These are phyloP conservation scores for Augochlora pura DNA, from an alignment of 1,140 invertebrate species.

Conservation along the genomic window DNA sequence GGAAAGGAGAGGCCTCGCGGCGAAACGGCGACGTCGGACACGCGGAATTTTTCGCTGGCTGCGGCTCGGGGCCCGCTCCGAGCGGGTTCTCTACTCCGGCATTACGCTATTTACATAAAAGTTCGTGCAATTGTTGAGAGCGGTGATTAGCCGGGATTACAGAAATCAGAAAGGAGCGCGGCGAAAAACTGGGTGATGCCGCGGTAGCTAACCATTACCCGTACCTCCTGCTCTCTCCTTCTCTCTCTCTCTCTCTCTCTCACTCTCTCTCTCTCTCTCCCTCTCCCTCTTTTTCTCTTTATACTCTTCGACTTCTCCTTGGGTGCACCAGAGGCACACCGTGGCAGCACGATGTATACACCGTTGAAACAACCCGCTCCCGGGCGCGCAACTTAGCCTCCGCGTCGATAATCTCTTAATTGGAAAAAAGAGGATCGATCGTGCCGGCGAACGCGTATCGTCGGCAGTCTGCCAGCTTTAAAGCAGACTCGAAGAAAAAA, in stretches of 20 bases:
- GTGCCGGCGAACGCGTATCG: neutral
- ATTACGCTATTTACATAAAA: constrained; percentile 47
- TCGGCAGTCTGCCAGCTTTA: neutral
- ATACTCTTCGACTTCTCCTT: no score
- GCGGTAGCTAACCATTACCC: constrained; percentile 23
- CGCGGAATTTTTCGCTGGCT: constrained; percentile 1
- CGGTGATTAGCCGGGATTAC: constrained; percentile 38
- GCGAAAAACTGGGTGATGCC: constrained; percentile 29
- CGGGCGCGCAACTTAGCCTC: neutral
- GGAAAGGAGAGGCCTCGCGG: constrained; percentile 6
- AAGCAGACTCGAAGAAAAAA: no score
- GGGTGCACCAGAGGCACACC: no score
- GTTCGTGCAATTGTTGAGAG: constrained; percentile 24
- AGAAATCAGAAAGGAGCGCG: constrained; percentile 24
- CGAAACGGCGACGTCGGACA: neutral
- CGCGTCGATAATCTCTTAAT: constrained; percentile 7
- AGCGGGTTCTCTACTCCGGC: neutral
- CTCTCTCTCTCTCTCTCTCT: no score
- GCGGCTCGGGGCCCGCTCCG: neutral
- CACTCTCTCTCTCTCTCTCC: no score
- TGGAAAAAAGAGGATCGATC: neutral
- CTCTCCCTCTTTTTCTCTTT: no score
- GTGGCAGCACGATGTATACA: neutral
- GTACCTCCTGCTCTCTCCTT: neutral
- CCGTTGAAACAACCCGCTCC: neutral